Evolutionary conservation across 2,113 vertebrate species (phyloP).

Genomic region (Apteryx owenii): DNA sequence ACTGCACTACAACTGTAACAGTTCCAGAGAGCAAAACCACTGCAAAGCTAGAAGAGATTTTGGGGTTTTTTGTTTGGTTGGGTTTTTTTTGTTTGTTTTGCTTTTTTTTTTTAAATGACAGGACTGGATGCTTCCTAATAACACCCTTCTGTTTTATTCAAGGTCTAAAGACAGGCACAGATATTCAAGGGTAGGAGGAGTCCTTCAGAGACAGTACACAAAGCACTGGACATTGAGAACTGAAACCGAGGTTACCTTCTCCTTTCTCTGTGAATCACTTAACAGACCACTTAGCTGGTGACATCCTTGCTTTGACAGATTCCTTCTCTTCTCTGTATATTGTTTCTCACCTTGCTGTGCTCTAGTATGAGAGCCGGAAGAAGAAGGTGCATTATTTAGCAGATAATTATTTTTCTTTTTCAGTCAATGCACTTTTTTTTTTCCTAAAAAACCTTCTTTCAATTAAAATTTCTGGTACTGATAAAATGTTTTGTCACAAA

Average conservation of each 20-base stretch:
- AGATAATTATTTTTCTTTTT: neutral
- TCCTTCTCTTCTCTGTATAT: neutral
- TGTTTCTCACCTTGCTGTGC: neutral
- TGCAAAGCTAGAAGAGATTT: neutral
- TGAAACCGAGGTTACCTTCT: neutral
- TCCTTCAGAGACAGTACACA: neutral
- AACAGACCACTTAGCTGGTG: neutral
- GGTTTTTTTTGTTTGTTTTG: neutral
- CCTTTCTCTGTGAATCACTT: neutral
- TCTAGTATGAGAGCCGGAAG: neutral
- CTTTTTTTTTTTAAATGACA: neutral
- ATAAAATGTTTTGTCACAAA: neutral
- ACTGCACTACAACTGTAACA: neutral
- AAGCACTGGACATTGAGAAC: neutral
- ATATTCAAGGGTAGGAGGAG: neutral
- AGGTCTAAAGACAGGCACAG: neutral
- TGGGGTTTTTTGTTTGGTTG: neutral
- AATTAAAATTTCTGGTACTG: neutral
- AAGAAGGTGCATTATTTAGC: neutral
- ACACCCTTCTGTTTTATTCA: neutral
- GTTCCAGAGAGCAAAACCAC: neutral
- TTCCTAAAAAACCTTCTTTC: neutral
- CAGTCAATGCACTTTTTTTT: neutral
- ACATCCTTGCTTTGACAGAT: neutral
- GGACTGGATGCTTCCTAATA: neutral